phyloP scores from a whole-genome alignment of 2,113 vertebrate genomes.

The Anhinga anhinga region DNA sequence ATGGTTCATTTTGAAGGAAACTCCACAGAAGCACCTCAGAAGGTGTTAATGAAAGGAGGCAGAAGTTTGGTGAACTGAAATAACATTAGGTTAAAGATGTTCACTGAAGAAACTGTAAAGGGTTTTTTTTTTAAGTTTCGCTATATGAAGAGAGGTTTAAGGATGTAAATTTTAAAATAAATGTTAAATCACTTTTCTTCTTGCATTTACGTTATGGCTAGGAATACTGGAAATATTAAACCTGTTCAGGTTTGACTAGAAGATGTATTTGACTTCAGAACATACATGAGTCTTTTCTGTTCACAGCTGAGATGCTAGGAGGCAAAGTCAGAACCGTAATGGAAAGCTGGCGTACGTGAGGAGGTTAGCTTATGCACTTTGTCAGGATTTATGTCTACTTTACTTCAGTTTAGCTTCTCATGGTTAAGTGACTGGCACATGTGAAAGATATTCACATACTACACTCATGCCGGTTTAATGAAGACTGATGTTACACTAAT shows the following conservation, averaged over 20 bases:
- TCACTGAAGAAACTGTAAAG: not conserved
- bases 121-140: not conserved
- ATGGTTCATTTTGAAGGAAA: not conserved
- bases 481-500: not conserved
- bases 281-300: not conserved
- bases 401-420: not conserved
- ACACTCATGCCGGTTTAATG: not conserved
- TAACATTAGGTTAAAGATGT: not conserved
- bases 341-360: not conserved
- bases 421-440: not conserved
- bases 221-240: not conserved
- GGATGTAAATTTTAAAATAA: not conserved
- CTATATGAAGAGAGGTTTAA: not conserved
- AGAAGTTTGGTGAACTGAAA: not conserved
- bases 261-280: not conserved
- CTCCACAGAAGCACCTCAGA: not conserved
- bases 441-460: not conserved
- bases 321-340: not conserved
- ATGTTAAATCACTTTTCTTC: not conserved
- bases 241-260: not conserved
- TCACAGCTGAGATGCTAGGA: not conserved
- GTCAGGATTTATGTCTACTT: not conserved
- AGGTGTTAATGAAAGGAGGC: not conserved
- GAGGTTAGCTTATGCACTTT: not conserved
- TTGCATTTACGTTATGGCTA: not conserved